Percentiles rank a stretch among this genome's conserved stretches.
Conservation (phyloP, 92 coral and sea anemone genomes). For the Meandrina meandrites region DNA sequence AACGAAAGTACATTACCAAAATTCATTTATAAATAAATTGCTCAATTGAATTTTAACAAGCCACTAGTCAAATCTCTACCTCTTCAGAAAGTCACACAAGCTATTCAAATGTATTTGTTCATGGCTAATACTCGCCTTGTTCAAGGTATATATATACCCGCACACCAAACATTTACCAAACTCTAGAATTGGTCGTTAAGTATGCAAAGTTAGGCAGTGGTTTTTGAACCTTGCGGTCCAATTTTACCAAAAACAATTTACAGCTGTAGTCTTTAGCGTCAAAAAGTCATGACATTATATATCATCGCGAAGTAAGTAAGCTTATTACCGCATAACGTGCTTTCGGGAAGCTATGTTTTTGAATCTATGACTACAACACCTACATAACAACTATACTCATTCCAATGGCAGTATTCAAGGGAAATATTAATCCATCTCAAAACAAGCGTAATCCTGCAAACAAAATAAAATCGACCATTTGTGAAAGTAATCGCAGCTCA, state of each 20-base stretch:
- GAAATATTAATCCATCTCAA: constrained; percentile 10
- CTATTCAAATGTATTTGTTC: constrained; percentile 28
- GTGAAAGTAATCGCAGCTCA: background rate
- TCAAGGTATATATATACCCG: background rate
- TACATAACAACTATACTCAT: background rate
- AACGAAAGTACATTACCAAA: background rate
- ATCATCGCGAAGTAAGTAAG: background rate
- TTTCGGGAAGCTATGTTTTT: background rate
- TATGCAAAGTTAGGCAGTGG: background rate
- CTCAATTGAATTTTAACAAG: constrained; percentile 21
- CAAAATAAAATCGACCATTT: constrained; percentile 8
- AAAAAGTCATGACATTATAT: background rate
- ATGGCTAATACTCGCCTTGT: constrained; percentile 8
- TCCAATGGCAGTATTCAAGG: constrained; percentile 2
- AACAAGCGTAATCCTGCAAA: constrained; percentile 19
- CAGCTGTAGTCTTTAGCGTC: background rate
- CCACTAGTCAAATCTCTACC: constrained; percentile 7
- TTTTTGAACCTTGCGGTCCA: background rate
- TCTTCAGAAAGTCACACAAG: constrained; percentile 31
- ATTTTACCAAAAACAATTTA: background rate
- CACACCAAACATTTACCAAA: constrained; percentile 5
- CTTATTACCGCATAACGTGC: background rate
- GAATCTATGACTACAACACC: background rate
- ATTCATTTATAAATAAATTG: background rate
- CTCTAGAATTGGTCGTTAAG: constrained; percentile 11